Conservation (phyloP, 2,888 invertebrate genomes). For the Xanthia icteritia region DNA sequence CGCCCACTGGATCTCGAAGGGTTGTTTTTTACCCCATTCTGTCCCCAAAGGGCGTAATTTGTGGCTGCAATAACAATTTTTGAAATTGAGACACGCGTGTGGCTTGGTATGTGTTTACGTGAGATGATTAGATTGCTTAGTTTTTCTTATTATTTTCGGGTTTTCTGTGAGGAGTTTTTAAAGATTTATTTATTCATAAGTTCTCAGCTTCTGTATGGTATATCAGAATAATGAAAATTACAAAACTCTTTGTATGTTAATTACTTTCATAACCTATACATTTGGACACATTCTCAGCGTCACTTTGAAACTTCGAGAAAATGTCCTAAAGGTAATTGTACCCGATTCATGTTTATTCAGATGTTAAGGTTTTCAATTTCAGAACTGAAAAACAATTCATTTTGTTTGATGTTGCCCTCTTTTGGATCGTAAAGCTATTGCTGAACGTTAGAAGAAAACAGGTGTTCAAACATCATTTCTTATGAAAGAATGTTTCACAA, state of each 20-base stretch:
- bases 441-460: slow-evolving; percentile 76
- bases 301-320: slow-evolving; percentile 29
- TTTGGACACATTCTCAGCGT: slow-evolving; percentile 14
- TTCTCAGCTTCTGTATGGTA: neutral
- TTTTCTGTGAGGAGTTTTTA: neutral
- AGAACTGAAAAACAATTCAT: slow-evolving; percentile 72
- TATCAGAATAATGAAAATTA: slow-evolving; percentile 19
- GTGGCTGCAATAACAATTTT: slow-evolving; percentile 66
- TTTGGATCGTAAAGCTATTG: slow-evolving; percentile 70
- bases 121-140: slow-evolving; percentile 26
- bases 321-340: slow-evolving; percentile 58
- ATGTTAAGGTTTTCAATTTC: slow-evolving; percentile 70
- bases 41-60: slow-evolving; percentile 67
- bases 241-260: slow-evolving; percentile 1
- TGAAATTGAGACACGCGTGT: slow-evolving; percentile 58
- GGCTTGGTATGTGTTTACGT: slow-evolving; percentile 33
- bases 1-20: slow-evolving; percentile 72
- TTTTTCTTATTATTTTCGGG: slow-evolving; percentile 10
- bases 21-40: slow-evolving; percentile 61
- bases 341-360: slow-evolving; percentile 70
- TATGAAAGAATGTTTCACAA: slow-evolving; percentile 67
- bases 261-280: slow-evolving; percentile 5
- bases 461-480: slow-evolving; percentile 75
- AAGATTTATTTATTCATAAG: neutral
- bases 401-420: slow-evolving; percentile 79